A percentile compares a stretch with the other conserved stretches of the same genome.
Conservation (phyloP, 2,113 vertebrate species). For the Tenrec ecaudatus region DNA sequence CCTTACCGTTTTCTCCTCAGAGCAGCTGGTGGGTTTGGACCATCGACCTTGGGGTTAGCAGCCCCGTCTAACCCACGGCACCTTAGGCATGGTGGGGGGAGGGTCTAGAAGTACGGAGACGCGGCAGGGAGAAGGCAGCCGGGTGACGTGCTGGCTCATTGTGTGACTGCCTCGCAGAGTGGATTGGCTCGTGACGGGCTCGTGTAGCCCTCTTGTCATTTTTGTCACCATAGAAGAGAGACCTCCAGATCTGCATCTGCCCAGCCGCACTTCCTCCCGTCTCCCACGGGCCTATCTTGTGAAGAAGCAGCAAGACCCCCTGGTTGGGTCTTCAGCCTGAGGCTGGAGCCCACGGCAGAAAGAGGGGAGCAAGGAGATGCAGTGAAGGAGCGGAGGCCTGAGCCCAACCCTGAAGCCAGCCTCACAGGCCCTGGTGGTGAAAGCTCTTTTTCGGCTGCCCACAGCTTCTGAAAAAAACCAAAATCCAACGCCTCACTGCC, state of each 20-base stretch:
- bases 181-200: neutral
- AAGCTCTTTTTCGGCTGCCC: constrained; percentile 13
- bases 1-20: neutral
- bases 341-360: neutral
- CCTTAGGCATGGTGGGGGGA: neutral
- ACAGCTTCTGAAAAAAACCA: too few species aligned
- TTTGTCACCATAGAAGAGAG: neutral
- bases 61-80: neutral
- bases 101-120: neutral
- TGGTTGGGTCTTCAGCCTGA: neutral
- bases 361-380: neutral
- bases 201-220: neutral
- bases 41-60: neutral
- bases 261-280: neutral
- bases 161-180: neutral
- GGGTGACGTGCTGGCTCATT: neutral
- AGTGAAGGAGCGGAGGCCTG: too few species aligned
- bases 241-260: neutral
- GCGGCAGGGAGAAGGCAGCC: constrained; percentile 5
- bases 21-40: neutral
- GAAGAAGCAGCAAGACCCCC: neutral
- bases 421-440: too few species aligned
- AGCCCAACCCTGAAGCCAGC: too few species aligned
- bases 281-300: neutral
- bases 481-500: too few species aligned